Base-by-base conservation (phyloP, 2,888 invertebrate species). In the Periphyllus acericola region DNA sequence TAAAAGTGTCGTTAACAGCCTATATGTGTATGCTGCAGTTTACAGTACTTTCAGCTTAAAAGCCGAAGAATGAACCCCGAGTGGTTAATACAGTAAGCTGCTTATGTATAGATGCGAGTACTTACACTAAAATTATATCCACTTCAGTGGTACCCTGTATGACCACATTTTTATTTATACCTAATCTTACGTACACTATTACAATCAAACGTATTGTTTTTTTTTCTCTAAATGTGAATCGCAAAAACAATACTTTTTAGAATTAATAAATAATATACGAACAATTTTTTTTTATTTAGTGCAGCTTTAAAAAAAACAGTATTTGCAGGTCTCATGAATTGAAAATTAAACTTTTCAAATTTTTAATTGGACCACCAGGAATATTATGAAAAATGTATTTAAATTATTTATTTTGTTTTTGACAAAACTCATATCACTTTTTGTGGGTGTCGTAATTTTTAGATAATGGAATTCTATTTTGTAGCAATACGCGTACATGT, bases 1-100 rank as follows among this genome's bases (percentile, higher is more conserved):
- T 83, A 83, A 83, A 83, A 75, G 74, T 83, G 83, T 83, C 83
- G 46, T 83, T 60, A 40, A 75, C 14, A 40, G 83, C 74, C 75
- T 66, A 75, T 83, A 75, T 74, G 8, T 1, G n/a, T 36, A 36
- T 36, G 6, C 36, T 3, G n/a, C n/a, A 21, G 55, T 74, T 55
- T 60, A 66, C 83, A 60, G 74, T 83, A 83, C 60, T 74, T 83
- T 83, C 29, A 29, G 60, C 83, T 83, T 75, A 83, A 83, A 83
- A 83, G 60, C 83, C 60, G n/a, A 83, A 83, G 83, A 83, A 83
- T 60, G 83, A 74, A 29, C 75, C 60, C 60, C 60, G 40, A 83
- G 60, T 83, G 32, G 60, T 75, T 75, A 83, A 83, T 83, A 74
- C 74, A 29, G 40, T 83, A 83, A 83, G 74, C 83, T 75, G 83